Evolutionary conservation across 2,888 invertebrate species (phyloP), one percentile per base, ranked within the genome.

Genomic region (Sarcophaga carnaria): DNA sequence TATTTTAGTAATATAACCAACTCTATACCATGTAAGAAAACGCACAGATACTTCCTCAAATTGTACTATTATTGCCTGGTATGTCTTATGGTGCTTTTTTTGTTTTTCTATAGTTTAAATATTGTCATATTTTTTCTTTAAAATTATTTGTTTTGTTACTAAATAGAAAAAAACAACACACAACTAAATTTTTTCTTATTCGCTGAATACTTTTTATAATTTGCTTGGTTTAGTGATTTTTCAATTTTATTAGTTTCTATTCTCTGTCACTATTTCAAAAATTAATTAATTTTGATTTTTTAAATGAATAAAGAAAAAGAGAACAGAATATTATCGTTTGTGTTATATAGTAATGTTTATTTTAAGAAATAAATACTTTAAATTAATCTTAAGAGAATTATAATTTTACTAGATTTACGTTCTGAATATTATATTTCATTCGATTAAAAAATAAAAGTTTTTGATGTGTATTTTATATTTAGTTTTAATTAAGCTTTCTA

Each of bases 81-180:
- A 78, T 63, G 59, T 71, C 75, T 74, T 60, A 75, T 84, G 87
- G 87, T 87, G 87, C 87, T 87, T 81, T 78, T 80, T 49, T 45
- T 63, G 64, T 59, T 54, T 69, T 81, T 49, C 59, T 59, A 70
- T 59, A 81, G 2, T 63, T 77, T 22, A 54, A 37, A 77, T 49
- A n/a, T 37, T 49, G 49, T 54, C 37, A 37, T 37, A 37, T 37
- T 8, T 37, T 37, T 37, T 10, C 10, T 37, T 37, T 10, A 37
- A 37, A 37, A 10, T 10, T 10, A 37, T 37, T 37, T 37, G 37
- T 37, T 37, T 37, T 37, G 47, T 71, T 81, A 62, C 54, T 74
- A n/a, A 49, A 80, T 60, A 20, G 5, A 67, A 62, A 17, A 17
- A 63, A 63, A 63, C n/a, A 37, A 37, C 10, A 37, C 8, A 37